Percentiles rank a stretch among this genome's conserved stretches.
phyloP scores from a whole-genome alignment of 1,140 invertebrate genomes.

The Dinoponera quadriceps region DNA sequence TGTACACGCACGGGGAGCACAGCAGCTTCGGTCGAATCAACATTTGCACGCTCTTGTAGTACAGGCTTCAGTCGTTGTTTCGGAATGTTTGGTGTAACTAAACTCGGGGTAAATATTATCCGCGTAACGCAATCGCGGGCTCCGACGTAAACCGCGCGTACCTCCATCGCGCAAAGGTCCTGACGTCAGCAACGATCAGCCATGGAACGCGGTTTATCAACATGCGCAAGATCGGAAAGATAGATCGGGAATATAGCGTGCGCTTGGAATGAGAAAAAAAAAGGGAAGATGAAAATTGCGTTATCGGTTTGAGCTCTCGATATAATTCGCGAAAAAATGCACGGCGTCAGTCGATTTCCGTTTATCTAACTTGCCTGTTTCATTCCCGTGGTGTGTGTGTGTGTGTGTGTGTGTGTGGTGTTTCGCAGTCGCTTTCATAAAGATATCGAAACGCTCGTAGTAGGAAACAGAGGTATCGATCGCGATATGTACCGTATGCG shows the following conservation, averaged over 20 bases:
- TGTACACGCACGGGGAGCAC: background rate
- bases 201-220: background rate
- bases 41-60: slow-evolving; percentile 2
- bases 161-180: background rate
- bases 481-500: slow-evolving; percentile 26
- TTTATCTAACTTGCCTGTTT: slow-evolving; percentile 22
- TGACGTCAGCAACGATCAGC: slow-evolving; percentile 11
- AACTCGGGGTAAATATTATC: slow-evolving; percentile 52
- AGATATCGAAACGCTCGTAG: slow-evolving; percentile 33
- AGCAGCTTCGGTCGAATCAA: slow-evolving; percentile 35
- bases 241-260: too few species aligned
- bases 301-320: slow-evolving; percentile 7
- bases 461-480: slow-evolving; percentile 51
- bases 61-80: slow-evolving; percentile 39
- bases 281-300: background rate
- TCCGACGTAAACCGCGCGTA: background rate
- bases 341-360: slow-evolving; percentile 20
- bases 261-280: too few species aligned
- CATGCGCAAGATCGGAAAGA: background rate
- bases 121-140: slow-evolving; percentile 13
- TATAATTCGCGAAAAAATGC: slow-evolving; percentile 21
- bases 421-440: slow-evolving; percentile 26
- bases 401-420: too few species aligned
- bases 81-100: slow-evolving; percentile 30
- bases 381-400: background rate